Evolutionary conservation across 37 sponge, comb jelly and placozoan genomes (phyloP).

Genomic region (Diacarnus erythraeanus): DNA sequence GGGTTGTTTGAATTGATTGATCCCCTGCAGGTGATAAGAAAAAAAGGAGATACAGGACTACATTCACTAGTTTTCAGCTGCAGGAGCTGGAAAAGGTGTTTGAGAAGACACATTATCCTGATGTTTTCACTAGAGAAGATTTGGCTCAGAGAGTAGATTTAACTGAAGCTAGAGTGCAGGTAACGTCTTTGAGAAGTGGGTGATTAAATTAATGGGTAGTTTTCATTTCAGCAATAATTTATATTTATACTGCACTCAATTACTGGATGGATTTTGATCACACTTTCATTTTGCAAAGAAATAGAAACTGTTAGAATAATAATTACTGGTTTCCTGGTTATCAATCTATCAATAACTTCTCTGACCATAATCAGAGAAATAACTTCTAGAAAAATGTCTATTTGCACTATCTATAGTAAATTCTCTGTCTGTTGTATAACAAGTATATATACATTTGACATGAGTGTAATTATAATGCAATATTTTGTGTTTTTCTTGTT

Average conservation of each 20-base stretch:
- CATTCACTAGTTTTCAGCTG: slow-evolving; percentile 86
- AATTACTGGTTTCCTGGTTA: background rate
- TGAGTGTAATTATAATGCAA: no score
- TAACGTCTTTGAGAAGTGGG: background rate
- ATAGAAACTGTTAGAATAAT: background rate
- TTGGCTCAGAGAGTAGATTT: slow-evolving; percentile 78
- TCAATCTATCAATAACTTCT: background rate
- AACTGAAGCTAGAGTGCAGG: slow-evolving; percentile 94
- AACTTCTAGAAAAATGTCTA: no score
- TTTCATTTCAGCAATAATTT: background rate
- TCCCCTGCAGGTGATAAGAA: slow-evolving; percentile 49
- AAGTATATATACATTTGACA: no score
- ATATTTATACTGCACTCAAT: background rate
- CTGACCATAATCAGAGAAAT: no score
- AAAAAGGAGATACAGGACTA: slow-evolving; percentile 84
- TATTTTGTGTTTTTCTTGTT: no score
- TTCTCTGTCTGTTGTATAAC: no score
- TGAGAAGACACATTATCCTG: slow-evolving; percentile 90
- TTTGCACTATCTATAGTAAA: no score
- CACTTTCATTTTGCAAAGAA: background rate
- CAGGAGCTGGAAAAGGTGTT: slow-evolving; percentile 83
- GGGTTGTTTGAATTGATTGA: background rate
- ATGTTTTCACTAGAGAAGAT: slow-evolving; percentile 91
- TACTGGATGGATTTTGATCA: background rate
- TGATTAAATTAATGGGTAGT: slow-evolving; percentile 9